Conservation (phyloP, 2,888 invertebrate species). For the Kryphioiulus occultus region DNA sequence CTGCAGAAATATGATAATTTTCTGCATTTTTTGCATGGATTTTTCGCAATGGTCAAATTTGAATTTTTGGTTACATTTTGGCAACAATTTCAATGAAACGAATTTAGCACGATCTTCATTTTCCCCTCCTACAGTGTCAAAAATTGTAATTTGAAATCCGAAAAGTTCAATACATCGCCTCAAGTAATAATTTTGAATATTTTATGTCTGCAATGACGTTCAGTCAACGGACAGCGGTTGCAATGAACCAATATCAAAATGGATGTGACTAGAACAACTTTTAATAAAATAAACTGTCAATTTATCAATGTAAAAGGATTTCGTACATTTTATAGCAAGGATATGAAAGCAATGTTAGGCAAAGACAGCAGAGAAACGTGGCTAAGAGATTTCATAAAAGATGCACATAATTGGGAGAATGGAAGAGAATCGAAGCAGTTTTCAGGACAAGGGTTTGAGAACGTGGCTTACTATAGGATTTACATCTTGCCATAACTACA, state of each 20-base stretch:
- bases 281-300: conserved; percentile 23
- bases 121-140: too few relatives aligned
- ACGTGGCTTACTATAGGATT: neutral
- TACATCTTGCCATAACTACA: neutral
- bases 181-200: too few relatives aligned
- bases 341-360: conserved; percentile 1
- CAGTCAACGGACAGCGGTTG: neutral
- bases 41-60: too few relatives aligned
- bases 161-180: too few relatives aligned
- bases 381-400: neutral
- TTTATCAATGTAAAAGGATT: conserved; percentile 23
- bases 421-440: neutral
- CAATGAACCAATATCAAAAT: conserved; percentile 8
- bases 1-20: too few relatives aligned
- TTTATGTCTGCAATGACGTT: neutral
- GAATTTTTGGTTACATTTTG: too few relatives aligned
- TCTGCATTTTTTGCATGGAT: too few relatives aligned
- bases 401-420: neutral
- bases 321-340: neutral
- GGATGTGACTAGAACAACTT: neutral
- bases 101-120: too few relatives aligned
- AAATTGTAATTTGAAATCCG: too few relatives aligned
- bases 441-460: neutral
- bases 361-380: neutral
- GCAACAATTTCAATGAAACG: too few relatives aligned